Conservation (phyloP, 2,113 vertebrate genomes). For the Cricetomys ansorgei region DNA sequence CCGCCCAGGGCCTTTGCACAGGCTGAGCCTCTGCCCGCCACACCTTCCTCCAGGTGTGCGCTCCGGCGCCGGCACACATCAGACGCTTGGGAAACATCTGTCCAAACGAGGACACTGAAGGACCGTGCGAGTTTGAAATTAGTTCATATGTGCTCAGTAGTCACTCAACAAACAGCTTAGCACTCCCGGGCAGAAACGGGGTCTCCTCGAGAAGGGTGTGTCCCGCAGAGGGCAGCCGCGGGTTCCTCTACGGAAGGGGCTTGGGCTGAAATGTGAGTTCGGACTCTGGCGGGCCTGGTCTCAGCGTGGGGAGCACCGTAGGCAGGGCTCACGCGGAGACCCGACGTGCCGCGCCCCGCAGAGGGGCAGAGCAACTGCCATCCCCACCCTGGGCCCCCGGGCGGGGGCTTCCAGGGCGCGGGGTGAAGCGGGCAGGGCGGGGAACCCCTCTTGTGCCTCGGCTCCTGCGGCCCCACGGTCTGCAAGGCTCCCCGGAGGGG, state of each 20-base stretch:
- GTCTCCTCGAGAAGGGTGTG: not conserved
- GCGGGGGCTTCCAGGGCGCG: too few species aligned
- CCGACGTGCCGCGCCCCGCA: too few species aligned
- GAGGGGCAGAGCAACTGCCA: not conserved
- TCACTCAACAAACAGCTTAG: not conserved
- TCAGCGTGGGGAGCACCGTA: not conserved
- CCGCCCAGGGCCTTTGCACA: conserved; percentile 14
- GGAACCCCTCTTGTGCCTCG: not conserved
- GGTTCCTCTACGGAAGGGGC: not conserved
- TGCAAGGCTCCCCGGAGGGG: conserved; percentile 26
- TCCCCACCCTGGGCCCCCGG: rapidly evolving
- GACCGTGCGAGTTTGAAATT: not conserved
- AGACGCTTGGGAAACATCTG: not conserved
- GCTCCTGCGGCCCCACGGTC: rapidly evolving
- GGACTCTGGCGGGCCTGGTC: not conserved
- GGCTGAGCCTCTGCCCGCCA: not conserved
- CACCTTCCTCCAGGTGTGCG: not conserved
- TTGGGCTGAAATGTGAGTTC: not conserved
- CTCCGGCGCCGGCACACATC: not conserved
- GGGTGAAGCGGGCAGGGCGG: not conserved
- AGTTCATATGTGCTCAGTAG: not conserved
- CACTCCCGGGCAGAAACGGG: not conserved
- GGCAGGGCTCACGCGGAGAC: too few species aligned
- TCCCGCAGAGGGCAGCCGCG: not conserved
- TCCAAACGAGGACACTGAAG: not conserved